Evolutionary conservation across 2,113 vertebrate species (phyloP).

Genomic region (Siniperca knerii): DNA sequence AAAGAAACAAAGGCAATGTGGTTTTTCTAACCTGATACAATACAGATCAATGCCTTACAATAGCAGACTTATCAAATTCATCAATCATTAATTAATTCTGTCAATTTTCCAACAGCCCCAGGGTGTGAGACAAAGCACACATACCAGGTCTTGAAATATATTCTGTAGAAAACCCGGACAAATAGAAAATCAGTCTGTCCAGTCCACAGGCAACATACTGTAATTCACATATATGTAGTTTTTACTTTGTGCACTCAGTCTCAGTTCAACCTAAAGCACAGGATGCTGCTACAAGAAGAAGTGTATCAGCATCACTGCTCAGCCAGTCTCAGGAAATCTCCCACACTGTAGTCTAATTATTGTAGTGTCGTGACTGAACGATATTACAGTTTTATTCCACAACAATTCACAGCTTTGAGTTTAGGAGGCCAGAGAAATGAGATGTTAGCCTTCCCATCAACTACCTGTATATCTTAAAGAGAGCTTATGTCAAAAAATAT

Average conservation of each 20-base stretch:
- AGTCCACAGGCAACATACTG: neutral
- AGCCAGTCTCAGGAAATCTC: constrained; percentile 3
- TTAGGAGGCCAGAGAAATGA: constrained; percentile 54
- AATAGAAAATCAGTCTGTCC: constrained; percentile 48
- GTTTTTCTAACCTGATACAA: constrained; percentile 63
- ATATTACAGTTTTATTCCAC: constrained; percentile 21
- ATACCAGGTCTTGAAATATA: constrained; percentile 40
- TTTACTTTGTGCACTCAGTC: constrained; percentile 41
- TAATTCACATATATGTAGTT: neutral
- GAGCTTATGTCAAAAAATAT: constrained; percentile 30
- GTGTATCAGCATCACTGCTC: neutral
- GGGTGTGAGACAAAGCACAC: constrained; percentile 29
- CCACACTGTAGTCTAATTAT: neutral
- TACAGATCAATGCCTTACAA: constrained; percentile 27
- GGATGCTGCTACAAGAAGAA: constrained; percentile 7
- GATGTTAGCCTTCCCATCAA: constrained; percentile 17
- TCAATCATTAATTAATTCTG: neutral
- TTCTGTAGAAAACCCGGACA: constrained; percentile 61
- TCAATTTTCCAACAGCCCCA: constrained; percentile 29
- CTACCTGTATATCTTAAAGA: constrained; percentile 20
- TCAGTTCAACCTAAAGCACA: constrained; percentile 29
- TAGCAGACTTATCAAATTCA: constrained; percentile 43
- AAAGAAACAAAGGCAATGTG: constrained; percentile 57
- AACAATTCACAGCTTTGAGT: constrained; percentile 78
- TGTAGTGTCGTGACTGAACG: constrained; percentile 6